Conservation (phyloP, 2,797 vertebrate species). For the Salmo trutta region DNA sequence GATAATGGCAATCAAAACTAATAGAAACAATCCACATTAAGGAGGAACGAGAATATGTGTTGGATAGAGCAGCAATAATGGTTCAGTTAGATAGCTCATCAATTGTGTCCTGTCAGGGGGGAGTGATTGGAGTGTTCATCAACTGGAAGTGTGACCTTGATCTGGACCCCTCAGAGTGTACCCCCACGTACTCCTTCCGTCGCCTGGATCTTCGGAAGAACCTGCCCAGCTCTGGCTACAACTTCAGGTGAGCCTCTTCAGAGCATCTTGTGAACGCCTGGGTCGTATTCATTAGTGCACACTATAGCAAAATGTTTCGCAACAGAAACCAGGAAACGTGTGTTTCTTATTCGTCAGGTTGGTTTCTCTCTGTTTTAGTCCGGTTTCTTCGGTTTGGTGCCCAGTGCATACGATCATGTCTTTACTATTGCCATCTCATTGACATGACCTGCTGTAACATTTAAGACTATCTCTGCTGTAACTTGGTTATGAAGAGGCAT, state of each 20-base stretch:
- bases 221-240: slow-evolving; percentile 76
- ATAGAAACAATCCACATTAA: background rate
- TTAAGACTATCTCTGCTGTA: background rate
- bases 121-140: slow-evolving; percentile 87
- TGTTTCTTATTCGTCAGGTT: background rate
- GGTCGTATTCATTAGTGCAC: background rate
- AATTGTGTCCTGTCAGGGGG: slow-evolving; percentile 72
- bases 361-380: too few species aligned
- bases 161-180: slow-evolving; percentile 76
- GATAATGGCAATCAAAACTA: background rate
- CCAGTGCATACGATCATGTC: background rate
- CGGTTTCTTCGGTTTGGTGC: too few species aligned
- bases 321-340: background rate
- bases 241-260: slow-evolving; percentile 77
- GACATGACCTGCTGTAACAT: background rate
- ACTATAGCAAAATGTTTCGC: background rate
- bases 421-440: background rate
- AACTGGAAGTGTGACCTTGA: slow-evolving; percentile 90
- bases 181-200: slow-evolving; percentile 84
- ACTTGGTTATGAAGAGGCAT: background rate
- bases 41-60: background rate
- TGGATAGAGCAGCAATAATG: background rate
- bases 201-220: slow-evolving; percentile 80
- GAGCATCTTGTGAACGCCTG: background rate
- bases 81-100: background rate